Base-by-base conservation (phyloP, 2,888 invertebrate species). In the Strigamia maritima region DNA sequence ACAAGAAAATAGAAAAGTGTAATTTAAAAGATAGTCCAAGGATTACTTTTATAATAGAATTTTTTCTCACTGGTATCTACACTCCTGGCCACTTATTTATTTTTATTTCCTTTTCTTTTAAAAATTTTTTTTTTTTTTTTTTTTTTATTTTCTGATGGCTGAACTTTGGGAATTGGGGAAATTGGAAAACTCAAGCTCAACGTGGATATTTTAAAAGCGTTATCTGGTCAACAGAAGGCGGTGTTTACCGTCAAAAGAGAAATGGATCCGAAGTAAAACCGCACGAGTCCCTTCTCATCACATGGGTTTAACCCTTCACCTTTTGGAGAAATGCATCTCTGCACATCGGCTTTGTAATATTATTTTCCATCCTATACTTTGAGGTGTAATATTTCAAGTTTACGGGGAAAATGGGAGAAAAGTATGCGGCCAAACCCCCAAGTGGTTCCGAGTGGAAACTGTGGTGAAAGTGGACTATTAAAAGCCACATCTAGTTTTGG, bases 1-100 rank as follows among this genome's bases (percentile, higher is more conserved):
- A 54, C 54, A 54, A 54, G 54, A 54, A 54, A 54, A 54, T 54
- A 54, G 54, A 54, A 54, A 54, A 54, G 54, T 54, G 54, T 54
- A 54, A 54, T 54, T 54, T 54, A 54, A 22, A 19, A 19, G 54
- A 54, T 54, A 54, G 19, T 19, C 1, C 54, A n/a, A 54, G 22
- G 54, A 54, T 54, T 54, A 54, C 54, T n/a, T 54, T 54, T 54
- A 54, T 54, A 54, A 54, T 54, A 19, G 54, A 54, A 54, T 54
- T 54, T 54, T 54, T 19, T 54, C 54, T 54, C 54, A 54, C 54
- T 19, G 19, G 19, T 3, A 19, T 19, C 54, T n/a, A 54, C 19
- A 54, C 16, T 19, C 54, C 54, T 2, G 22, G 19, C 54, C 54
- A 54, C 54, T 54, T 54, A 54, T 19, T 10, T 8, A 8, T 54